phyloP scores from a whole-genome alignment of 2,888 invertebrate species.

The Yponomeuta malinellus region DNA sequence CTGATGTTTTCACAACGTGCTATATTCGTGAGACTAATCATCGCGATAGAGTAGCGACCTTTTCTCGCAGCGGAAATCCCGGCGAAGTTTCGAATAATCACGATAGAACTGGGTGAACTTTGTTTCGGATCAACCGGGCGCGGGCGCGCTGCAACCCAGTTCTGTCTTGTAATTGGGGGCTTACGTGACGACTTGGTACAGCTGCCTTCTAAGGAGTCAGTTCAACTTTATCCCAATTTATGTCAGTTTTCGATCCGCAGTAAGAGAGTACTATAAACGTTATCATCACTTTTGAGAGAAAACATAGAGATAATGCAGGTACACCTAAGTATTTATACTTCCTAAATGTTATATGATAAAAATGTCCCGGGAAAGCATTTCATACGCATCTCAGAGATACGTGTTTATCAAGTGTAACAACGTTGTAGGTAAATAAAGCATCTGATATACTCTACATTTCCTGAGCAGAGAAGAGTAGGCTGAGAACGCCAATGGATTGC shows the following conservation, averaged over 20 bases:
- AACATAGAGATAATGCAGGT: no score
- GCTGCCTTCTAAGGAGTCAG: constrained; percentile 56
- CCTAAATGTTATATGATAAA: no score
- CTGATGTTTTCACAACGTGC: no score
- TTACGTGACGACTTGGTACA: constrained; percentile 69
- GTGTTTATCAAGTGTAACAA: no score
- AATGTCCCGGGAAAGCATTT: no score
- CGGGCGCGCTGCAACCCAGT: constrained; percentile 50
- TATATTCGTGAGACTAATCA: no score
- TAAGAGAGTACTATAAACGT: neutral
- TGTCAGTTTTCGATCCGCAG: constrained; percentile 38
- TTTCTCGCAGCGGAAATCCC: constrained; percentile 4
- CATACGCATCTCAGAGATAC: no score
- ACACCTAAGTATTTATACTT: no score
- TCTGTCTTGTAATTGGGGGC: constrained; percentile 72
- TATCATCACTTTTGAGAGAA: neutral
- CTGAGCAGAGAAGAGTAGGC: no score
- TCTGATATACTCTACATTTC: no score
- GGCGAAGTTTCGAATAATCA: constrained; percentile 44
- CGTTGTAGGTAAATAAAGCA: no score
- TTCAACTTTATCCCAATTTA: constrained; percentile 68
- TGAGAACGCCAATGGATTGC: no score
- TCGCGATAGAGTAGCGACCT: neutral
- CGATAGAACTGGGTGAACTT: constrained; percentile 63
- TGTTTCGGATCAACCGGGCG: constrained; percentile 46